Base-by-base conservation (phyloP, 2,797 vertebrate genomes). In the Sylvilagus floridanus region DNA sequence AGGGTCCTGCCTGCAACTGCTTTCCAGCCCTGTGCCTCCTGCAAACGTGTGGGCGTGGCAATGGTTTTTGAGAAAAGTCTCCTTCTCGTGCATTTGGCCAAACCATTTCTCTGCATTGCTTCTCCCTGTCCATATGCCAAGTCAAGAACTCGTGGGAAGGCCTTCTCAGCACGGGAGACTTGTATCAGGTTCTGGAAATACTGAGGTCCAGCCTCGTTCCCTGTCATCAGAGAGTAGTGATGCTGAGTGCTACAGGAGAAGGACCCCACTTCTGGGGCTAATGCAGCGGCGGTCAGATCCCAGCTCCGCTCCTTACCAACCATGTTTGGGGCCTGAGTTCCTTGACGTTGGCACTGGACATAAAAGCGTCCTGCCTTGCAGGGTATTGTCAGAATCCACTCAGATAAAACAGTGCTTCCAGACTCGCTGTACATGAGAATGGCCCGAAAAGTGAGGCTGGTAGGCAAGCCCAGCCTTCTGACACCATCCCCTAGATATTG, bases 171-270 rank as follows among this genome's bases (percentile, higher is more conserved):
- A 14, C 1, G 1, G 9, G 35, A 71, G 32, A 12, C 16, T 24
- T 88, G 4, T 35, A 5, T 17, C 81, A 37, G 37, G 8, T 35
- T n/a, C 52, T 63, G 47, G 68, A 17, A 71, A 35, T 22, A 6
- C 0, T 21, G 9, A 37, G 6, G 13, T 30, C 24, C 5, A 17
- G 13, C 26, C n/a, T 79, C 50, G 0, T 21, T 4, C 0, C 30
- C 4, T 12, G 7, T 42, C 26, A 22, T 16, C 7, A 12, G n/a
- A 76, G 87, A 52, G 4, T 10, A 10, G 3, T 32, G 37, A 21
- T 32, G 35, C 26, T 47, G 28, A 1, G 0, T 0, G 47, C 54
- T 35, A 9, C 0, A 9, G 28, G n/a, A 54, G 32, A 79, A 60
- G 5, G 19, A 32, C 10, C 57, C 30, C 17, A 60, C 77, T 2